These are phyloP conservation scores for Pimephales promelas DNA, from an alignment of 2,113 vertebrate genomes.

Conservation along the genomic window DNA sequence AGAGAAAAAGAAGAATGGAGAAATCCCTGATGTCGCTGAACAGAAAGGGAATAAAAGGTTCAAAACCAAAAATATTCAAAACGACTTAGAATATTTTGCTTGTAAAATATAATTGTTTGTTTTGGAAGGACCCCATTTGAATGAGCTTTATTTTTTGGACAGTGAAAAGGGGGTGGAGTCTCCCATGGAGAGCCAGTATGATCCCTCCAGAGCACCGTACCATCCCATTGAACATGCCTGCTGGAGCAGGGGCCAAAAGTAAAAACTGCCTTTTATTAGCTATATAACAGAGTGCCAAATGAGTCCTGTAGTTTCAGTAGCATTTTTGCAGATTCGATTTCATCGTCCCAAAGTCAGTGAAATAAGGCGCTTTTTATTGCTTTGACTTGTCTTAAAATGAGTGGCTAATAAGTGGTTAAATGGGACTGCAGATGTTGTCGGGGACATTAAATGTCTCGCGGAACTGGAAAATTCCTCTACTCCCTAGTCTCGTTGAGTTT, in stretches of 20 bases:
- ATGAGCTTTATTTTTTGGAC: slow-evolving; percentile 19
- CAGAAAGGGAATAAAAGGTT: slow-evolving; percentile 68
- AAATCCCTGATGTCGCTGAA: slow-evolving; percentile 55
- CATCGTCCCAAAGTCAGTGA: no score
- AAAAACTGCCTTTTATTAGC: slow-evolving; percentile 9
- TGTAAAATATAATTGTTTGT: not conserved
- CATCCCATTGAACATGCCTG: slow-evolving; percentile 85
- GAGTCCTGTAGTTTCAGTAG: not conserved
- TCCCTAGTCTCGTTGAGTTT: no score
- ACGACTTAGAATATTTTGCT: not conserved
- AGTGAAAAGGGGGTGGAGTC: slow-evolving; percentile 60
- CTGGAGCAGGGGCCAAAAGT: slow-evolving; percentile 84
- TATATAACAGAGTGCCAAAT: not conserved
- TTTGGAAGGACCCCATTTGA: not conserved
- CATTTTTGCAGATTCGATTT: not conserved
- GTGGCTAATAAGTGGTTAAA: no score
- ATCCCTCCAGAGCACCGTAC: slow-evolving; percentile 80
- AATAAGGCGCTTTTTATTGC: no score
- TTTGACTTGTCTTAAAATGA: no score
- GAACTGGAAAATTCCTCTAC: no score
- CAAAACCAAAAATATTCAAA: not conserved
- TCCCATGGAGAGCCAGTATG: slow-evolving; percentile 66
- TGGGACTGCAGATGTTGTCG: no score
- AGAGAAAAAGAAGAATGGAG: slow-evolving; percentile 49
- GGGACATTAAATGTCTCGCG: no score